phyloP scores from a whole-genome alignment of 2,113 vertebrate genomes.

The Perca flavescens region DNA sequence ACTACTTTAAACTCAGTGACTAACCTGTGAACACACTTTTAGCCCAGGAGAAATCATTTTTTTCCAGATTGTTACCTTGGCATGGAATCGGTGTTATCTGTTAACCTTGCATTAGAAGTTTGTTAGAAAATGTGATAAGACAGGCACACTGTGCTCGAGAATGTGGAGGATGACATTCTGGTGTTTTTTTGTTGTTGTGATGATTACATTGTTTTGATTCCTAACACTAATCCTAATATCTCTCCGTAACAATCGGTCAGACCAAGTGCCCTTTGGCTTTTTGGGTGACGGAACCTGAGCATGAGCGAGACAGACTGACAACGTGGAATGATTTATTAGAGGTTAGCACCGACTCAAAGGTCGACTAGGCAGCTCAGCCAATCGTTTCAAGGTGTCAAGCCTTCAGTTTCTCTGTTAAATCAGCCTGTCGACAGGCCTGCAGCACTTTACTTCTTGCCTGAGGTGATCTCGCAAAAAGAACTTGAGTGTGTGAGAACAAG shows the following conservation, averaged over 20 bases:
- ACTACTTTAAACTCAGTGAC: conserved; percentile 22
- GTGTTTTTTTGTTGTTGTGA: not conserved
- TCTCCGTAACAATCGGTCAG: conserved; percentile 42
- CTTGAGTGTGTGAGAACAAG: conserved; percentile 6
- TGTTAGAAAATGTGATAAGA: conserved; percentile 53
- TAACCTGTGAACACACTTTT: conserved; percentile 23
- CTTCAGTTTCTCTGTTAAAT: conserved; percentile 69
- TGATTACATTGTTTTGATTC: conserved; percentile 27
- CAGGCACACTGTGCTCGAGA: not conserved
- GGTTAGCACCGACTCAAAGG: conserved; percentile 66
- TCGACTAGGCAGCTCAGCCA: conserved; percentile 69
- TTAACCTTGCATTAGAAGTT: conserved; percentile 25
- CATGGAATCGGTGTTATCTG: conserved; percentile 1
- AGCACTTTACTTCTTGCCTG: conserved; percentile 29
- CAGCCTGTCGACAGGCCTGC: conserved; percentile 52
- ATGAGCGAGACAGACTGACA: conserved; percentile 40
- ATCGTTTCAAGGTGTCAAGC: conserved; percentile 70
- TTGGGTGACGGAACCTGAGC: conserved; percentile 43
- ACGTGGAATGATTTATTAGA: conserved; percentile 70
- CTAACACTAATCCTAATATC: conserved; percentile 43
- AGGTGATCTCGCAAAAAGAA: conserved; percentile 27
- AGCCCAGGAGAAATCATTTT: not conserved
- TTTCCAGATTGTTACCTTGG: not conserved
- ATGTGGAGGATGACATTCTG: not conserved
- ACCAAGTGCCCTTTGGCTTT: conserved; percentile 54